Percentiles rank a stretch among this genome's conserved stretches.
Conservation (phyloP, 2,888 invertebrate genomes). For the Abrostola triplasia region DNA sequence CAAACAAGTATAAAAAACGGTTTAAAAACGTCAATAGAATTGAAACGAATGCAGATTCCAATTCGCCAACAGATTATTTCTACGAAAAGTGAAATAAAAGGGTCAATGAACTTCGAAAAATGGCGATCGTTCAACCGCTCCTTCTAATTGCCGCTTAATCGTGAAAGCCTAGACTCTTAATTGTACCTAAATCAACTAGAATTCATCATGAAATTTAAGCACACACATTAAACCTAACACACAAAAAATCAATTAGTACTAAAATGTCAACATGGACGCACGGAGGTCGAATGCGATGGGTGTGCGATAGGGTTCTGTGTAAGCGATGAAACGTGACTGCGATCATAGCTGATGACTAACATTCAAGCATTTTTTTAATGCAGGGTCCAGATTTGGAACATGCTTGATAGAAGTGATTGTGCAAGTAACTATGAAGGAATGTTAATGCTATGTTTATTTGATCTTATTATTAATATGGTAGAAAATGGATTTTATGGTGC, state of each 20-base stretch:
- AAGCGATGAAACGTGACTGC: slow-evolving; percentile 62
- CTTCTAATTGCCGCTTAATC: slow-evolving; percentile 31
- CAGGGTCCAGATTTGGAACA: neutral
- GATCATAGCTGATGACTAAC: slow-evolving; percentile 29
- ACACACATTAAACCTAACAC: slow-evolving; percentile 27
- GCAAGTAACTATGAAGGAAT: neutral
- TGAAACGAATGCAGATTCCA: slow-evolving; percentile 33
- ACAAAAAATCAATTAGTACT: slow-evolving; percentile 63
- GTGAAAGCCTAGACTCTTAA: slow-evolving; percentile 13
- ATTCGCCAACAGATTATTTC: slow-evolving; percentile 24
- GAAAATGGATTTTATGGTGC: too few relatives aligned
- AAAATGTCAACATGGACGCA: slow-evolving; percentile 50
- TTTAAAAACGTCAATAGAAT: slow-evolving; percentile 24
- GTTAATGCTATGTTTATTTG: neutral
- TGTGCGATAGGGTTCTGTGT: slow-evolving; percentile 56
- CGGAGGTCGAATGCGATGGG: slow-evolving; percentile 53
- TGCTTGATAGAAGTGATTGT: neutral
- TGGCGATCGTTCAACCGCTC: slow-evolving; percentile 15
- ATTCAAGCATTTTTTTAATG: slow-evolving; percentile 15
- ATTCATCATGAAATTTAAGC: slow-evolving; percentile 18
- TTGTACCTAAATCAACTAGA: slow-evolving; percentile 14
- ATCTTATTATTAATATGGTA: too few relatives aligned
- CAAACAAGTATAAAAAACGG: slow-evolving; percentile 30
- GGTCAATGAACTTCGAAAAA: slow-evolving; percentile 31
- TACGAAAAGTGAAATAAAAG: slow-evolving; percentile 5